phyloP scores from a whole-genome alignment of 2,888 invertebrate species.

The Ormyrus nitidulus region DNA sequence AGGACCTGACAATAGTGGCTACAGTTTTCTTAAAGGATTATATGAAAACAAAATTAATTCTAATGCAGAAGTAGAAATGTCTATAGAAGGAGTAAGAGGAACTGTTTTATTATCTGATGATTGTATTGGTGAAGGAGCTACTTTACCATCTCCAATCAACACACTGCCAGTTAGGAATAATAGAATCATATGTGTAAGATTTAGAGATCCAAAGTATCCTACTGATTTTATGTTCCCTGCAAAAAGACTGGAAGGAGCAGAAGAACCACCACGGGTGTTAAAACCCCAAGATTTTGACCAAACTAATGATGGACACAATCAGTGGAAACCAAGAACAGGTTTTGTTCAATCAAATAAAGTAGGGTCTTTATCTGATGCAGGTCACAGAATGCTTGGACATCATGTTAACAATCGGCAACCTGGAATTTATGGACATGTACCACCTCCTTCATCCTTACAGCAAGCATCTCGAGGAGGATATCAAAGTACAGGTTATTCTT shows the following conservation, averaged over 20 bases:
- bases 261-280: constrained; percentile 85
- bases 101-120: constrained; percentile 85
- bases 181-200: constrained; percentile 80
- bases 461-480: constrained; percentile 45
- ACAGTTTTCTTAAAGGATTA: constrained; percentile 82
- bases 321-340: constrained; percentile 87
- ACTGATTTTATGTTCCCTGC: constrained; percentile 88
- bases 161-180: constrained; percentile 80
- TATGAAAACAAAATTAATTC: constrained; percentile 79
- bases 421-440: constrained; percentile 71
- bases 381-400: constrained; percentile 86
- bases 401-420: constrained; percentile 64
- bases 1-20: constrained; percentile 83
- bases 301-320: constrained; percentile 76
- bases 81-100: constrained; percentile 90
- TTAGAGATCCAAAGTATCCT: constrained; percentile 86
- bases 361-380: constrained; percentile 82
- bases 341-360: constrained; percentile 82
- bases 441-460: constrained; percentile 63
- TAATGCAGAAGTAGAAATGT: constrained; percentile 79
- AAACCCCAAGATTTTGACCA: constrained; percentile 87
- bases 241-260: constrained; percentile 80
- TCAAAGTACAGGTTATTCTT: constrained; percentile 24
- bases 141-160: constrained; percentile 83
- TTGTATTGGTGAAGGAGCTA: constrained; percentile 81